A percentile compares a stretch with the other conserved stretches of the same genome.
These are phyloP conservation scores for Amblyjoppa proteus DNA, from an alignment of 2,888 invertebrate species.

Conservation along the genomic window DNA sequence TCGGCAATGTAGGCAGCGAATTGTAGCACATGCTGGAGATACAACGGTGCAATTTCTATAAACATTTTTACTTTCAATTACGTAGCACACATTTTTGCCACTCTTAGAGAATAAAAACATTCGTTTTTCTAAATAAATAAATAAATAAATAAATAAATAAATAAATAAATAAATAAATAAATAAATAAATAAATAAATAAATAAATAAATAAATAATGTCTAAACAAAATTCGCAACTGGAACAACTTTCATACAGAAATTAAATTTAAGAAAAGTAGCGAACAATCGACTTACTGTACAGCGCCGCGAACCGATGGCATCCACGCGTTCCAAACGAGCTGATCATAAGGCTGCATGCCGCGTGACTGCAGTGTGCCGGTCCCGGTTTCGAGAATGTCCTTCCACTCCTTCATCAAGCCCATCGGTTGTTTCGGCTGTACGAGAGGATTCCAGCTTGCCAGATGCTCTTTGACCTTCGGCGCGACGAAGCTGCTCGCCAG, in stretches of 20 bases:
- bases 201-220: too few relatives aligned
- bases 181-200: too few relatives aligned
- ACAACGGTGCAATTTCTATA: too few relatives aligned
- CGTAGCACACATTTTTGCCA: too few relatives aligned
- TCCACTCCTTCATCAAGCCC: slow-evolving; percentile 90
- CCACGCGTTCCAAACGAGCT: slow-evolving; percentile 95
- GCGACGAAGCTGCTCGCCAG: slow-evolving; percentile 94
- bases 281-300: slow-evolving; percentile 88
- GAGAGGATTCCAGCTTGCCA: slow-evolving; percentile 93
- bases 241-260: not conserved
- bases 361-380: slow-evolving; percentile 81
- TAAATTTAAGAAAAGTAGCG: not conserved
- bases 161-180: too few relatives aligned
- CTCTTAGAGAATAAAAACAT: too few relatives aligned
- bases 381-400: slow-evolving; percentile 87
- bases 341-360: slow-evolving; percentile 90
- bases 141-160: too few relatives aligned
- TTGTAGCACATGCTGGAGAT: too few relatives aligned
- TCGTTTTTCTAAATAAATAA: too few relatives aligned
- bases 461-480: slow-evolving; percentile 91
- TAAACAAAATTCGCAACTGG: too few relatives aligned
- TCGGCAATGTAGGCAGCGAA: too few relatives aligned
- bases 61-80: too few relatives aligned
- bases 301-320: slow-evolving; percentile 93
- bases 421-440: slow-evolving; percentile 88